Base-by-base conservation (phyloP, 2,888 invertebrate species). In the Hylaea fasciaria region DNA sequence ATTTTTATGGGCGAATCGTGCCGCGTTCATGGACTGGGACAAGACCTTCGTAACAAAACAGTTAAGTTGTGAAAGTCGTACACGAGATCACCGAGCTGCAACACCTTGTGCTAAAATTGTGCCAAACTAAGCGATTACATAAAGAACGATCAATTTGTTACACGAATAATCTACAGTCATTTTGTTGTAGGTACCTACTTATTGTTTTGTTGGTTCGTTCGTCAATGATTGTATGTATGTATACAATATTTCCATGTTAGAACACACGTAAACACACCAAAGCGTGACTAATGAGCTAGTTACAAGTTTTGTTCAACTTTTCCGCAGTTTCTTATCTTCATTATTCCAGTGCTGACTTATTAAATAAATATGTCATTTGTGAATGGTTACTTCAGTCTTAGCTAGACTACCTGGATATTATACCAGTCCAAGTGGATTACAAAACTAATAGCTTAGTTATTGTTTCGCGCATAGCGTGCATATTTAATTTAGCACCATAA, bases 31-130 rank as follows among this genome's bases (percentile, higher is more conserved):
- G 72, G 75, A 2, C 22, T 22, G 22, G 22, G 22, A 66, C 77
- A 77, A 80, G 77, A 76, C 77, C 81, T 78, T 78, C 74, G 70
- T 71, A 77, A 72, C 70, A 74, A 71, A 72, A 75, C 71, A 70
- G 70, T 78, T 76, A 69, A 61, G 65, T 80, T 81, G 82, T 80
- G 82, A 82, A 83, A 83, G 82, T 79, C 69, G 73, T 66, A 76
- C 73, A 72, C 72, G 64, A 76, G 71, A 76, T 74, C 70, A 70
- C 65, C 65, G 66, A 75, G 65, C 72, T 70, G 81, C 74, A 77
- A 76, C 73, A 72, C 70, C 73, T 78, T 76, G 67, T 68, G 64
- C 66, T 68, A 72, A 77, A 80, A 76, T 71, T 73, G 72, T 74
- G 77, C 72, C 80, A 76, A 69, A 69, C 65, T 64, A 37, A 22